Evolutionary conservation across 2,113 vertebrate species (phyloP).

Genomic region (Chaenocephalus aceratus): DNA sequence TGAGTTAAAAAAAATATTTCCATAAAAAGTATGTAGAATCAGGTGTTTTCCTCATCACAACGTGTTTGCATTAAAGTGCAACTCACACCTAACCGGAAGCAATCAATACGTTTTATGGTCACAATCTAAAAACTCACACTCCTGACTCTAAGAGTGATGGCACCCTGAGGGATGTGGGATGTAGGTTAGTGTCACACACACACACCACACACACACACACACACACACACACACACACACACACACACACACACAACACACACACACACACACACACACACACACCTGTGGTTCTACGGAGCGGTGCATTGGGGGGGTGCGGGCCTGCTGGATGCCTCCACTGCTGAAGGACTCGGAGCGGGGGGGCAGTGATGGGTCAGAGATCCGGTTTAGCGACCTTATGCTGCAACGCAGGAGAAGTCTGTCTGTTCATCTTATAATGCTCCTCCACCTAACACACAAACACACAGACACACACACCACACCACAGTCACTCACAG

Average conservation of each 20-base stretch:
- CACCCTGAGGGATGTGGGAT: constrained; percentile 6
- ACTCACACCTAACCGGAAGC: no score
- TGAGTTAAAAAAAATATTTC: not conserved
- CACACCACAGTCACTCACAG: constrained; percentile 27
- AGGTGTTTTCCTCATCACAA: no score
- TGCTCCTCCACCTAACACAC: constrained; percentile 89
- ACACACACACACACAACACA: not conserved
- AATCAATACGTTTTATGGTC: no score
- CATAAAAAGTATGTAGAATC: not conserved
- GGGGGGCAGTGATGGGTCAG: constrained; percentile 95
- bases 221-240: not conserved
- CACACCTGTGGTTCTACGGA: constrained; percentile 93
- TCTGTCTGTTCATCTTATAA: constrained; percentile 90
- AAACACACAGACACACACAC: constrained; percentile 46
- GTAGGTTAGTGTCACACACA: not conserved
- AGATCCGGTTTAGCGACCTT: constrained; percentile 98
- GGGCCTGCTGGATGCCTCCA: constrained; percentile 92
- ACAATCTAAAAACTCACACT: no score
- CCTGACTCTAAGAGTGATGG: not conserved
- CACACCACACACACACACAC: not conserved
- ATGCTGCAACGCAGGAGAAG: constrained; percentile 93
- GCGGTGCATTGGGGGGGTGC: constrained; percentile 96
- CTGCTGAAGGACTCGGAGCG: constrained; percentile 98
- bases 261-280: not conserved
- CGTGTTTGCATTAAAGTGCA: no score